Evolutionary conservation across 92 coral and sea anemone species (phyloP).

Genomic region (Actinostola sp.): DNA sequence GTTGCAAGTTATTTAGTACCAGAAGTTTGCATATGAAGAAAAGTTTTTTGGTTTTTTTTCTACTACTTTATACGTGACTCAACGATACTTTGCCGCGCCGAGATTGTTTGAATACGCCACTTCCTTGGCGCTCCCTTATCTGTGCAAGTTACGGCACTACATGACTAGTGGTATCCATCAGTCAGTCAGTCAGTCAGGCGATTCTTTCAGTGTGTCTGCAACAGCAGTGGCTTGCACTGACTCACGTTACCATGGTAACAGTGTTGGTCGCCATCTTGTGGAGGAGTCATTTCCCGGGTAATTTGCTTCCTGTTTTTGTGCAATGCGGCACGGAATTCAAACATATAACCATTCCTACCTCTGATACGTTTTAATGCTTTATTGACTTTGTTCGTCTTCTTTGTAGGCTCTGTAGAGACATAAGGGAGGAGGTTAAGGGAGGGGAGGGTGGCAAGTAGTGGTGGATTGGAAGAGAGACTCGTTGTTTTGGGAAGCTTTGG

Average conservation of each 20-base stretch:
- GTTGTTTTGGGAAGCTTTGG: too few species aligned
- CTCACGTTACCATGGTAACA: too few species aligned
- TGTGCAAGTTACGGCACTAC: background rate
- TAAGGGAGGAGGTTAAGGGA: background rate
- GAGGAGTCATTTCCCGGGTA: too few species aligned
- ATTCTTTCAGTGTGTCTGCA: too few species aligned
- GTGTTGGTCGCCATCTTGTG: too few species aligned
- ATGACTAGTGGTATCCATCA: too few species aligned
- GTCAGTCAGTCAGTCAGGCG: too few species aligned
- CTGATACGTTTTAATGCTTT: background rate
- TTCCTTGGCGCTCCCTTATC: background rate
- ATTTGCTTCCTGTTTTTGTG: too few species aligned
- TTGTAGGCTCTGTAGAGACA: background rate
- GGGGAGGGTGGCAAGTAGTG: background rate
- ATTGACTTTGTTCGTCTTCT: background rate
- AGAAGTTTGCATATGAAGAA: too few species aligned
- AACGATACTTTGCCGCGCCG: constrained; percentile 54
- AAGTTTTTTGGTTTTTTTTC: too few species aligned
- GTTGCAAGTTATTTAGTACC: too few species aligned
- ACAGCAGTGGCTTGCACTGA: too few species aligned
- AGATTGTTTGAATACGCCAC: background rate
- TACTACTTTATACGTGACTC: constrained; percentile 41
- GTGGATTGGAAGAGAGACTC: background rate
- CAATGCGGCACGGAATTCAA: background rate
- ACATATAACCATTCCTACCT: background rate